These are phyloP conservation scores for Gasterosteus aculeatus DNA, from an alignment of 2,113 vertebrate species.

Conservation along the genomic window DNA sequence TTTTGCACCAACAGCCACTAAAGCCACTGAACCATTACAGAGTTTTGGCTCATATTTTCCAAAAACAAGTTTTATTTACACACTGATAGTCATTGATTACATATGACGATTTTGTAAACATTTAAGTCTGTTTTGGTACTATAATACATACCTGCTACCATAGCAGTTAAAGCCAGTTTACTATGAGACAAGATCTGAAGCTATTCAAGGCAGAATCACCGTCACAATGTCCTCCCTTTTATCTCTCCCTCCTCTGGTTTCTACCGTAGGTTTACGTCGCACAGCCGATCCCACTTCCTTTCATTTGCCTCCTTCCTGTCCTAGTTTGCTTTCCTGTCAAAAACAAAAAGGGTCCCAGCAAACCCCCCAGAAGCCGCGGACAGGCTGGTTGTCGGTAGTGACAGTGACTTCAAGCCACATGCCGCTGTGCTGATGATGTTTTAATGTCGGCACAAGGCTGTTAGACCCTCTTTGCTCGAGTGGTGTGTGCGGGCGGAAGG, in stretches of 20 bases:
- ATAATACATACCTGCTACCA: neutral
- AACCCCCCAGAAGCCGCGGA: slow-evolving; percentile 63
- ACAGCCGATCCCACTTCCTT: neutral
- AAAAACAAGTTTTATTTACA: neutral
- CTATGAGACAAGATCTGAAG: neutral
- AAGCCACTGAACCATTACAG: neutral
- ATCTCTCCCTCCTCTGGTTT: neutral
- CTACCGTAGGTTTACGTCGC: slow-evolving; percentile 5
- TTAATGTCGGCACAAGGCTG: slow-evolving; percentile 74
- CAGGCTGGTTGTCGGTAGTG: slow-evolving; percentile 29
- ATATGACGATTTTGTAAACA: neutral
- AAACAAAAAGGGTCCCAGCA: slow-evolving; percentile 50
- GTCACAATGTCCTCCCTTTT: neutral
- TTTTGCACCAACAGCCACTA: slow-evolving; percentile 18
- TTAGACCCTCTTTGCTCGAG: slow-evolving; percentile 41
- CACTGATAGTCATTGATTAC: neutral
- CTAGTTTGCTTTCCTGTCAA: slow-evolving; percentile 62
- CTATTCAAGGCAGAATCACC: neutral
- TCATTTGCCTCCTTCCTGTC: slow-evolving; percentile 14
- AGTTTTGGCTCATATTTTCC: slow-evolving; percentile 4
- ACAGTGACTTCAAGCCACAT: slow-evolving; percentile 78
- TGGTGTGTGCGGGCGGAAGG: slow-evolving; percentile 7
- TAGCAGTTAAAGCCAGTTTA: neutral
- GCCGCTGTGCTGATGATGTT: slow-evolving; percentile 65
- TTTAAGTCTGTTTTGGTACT: neutral